Conservation (phyloP, 2,888 invertebrate species). For the Clunio marinus region DNA sequence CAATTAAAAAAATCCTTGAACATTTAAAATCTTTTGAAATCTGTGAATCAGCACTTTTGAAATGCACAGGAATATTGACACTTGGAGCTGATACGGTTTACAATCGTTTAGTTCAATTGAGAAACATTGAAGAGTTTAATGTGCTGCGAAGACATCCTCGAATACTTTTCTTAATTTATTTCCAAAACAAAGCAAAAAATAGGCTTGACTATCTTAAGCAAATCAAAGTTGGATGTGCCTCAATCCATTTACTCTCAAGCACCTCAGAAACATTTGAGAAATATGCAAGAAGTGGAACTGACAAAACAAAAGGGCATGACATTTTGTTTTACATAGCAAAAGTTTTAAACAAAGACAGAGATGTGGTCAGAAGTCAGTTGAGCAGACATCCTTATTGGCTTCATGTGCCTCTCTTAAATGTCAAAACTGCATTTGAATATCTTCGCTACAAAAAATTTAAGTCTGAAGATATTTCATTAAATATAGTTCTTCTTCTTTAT, state of each 20-base stretch:
- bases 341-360: conserved; percentile 46
- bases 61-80: conserved; percentile 57
- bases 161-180: conserved; percentile 54
- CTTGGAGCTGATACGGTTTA: conserved; percentile 58
- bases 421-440: conserved; percentile 58
- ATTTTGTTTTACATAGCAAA: conserved; percentile 50
- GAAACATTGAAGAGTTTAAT: conserved; percentile 58
- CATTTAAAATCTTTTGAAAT: conserved; percentile 59
- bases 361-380: conserved; percentile 49
- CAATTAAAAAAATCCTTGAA: conserved; percentile 55
- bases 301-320: conserved; percentile 54
- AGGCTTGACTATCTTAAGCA: conserved; percentile 55
- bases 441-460: conserved; percentile 54
- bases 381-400: conserved; percentile 62
- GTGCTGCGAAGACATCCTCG: conserved; percentile 59
- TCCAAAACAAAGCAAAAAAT: conserved; percentile 52
- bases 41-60: conserved; percentile 53
- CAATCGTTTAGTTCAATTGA: conserved; percentile 56
- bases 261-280: conserved; percentile 49
- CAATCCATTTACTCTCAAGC: conserved; percentile 52
- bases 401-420: conserved; percentile 57
- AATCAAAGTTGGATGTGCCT: conserved; percentile 53
- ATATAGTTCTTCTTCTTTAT: conserved; percentile 64
- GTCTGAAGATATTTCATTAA: conserved; percentile 56
- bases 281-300: conserved; percentile 56